phyloP scores from a whole-genome alignment of 92 coral and sea anemone species.

The Phenganax subtilis region DNA sequence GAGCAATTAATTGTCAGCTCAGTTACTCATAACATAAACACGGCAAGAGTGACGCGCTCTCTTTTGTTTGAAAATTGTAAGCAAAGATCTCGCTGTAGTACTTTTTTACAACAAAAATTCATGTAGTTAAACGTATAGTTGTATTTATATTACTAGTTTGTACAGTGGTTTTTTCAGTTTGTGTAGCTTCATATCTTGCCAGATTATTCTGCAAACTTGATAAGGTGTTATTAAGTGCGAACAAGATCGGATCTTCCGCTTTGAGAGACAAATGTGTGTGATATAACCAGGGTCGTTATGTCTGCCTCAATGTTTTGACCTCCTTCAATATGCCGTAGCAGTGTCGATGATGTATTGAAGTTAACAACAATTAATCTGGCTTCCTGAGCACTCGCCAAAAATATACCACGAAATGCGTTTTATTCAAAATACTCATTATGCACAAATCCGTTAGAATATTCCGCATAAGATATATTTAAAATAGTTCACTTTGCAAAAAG shows the following conservation, averaged over 20 bases:
- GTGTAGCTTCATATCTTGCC: no score
- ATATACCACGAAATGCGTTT: constrained; percentile 7
- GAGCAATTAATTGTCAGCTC: constrained; percentile 35
- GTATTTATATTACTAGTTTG: not conserved
- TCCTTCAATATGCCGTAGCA: constrained; percentile 9
- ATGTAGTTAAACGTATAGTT: no score
- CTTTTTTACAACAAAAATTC: no score
- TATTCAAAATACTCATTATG: not conserved
- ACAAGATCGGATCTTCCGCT: constrained; percentile 35
- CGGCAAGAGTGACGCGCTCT: not conserved
- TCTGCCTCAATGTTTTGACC: constrained; percentile 1
- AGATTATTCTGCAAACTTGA: not conserved
- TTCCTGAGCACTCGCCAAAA: constrained; percentile 24
- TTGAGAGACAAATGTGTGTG: constrained; percentile 32
- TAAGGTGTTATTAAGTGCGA: constrained; percentile 34
- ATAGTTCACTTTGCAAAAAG: no score
- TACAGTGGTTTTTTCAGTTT: no score
- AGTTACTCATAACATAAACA: constrained; percentile 23
- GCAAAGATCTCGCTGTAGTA: not conserved
- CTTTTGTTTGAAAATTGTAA: not conserved
- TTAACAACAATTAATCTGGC: constrained; percentile 25
- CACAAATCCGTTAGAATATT: not conserved
- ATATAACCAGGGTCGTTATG: constrained; percentile 20
- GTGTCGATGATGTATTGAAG: constrained; percentile 35
- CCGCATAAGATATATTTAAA: not conserved